Percentiles rank a stretch among this genome's conserved stretches.
These are phyloP conservation scores for Pseudoips prasinana DNA, from an alignment of 2,888 invertebrate species.

Conservation along the genomic window DNA sequence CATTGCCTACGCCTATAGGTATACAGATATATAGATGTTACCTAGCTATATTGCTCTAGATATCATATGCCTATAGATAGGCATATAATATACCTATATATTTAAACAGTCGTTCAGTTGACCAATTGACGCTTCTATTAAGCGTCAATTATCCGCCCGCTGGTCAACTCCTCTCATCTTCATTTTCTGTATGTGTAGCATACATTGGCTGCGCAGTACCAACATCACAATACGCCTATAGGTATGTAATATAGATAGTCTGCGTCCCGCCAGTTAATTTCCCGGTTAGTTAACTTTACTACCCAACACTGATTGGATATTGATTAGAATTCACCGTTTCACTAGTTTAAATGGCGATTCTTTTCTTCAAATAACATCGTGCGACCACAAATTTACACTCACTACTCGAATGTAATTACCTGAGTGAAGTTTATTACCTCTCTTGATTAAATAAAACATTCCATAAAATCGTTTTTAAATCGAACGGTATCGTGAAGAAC, in stretches of 20 bases:
- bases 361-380: constrained; percentile 70
- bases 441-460: constrained; percentile 74
- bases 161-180: no score
- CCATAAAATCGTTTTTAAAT: constrained; percentile 53
- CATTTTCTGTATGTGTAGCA: no score
- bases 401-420: constrained; percentile 73
- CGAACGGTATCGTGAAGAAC: constrained; percentile 26
- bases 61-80: no score
- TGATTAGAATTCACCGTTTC: constrained; percentile 76
- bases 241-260: constrained; percentile 10
- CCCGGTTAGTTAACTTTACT: constrained; percentile 80
- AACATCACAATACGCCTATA: constrained; percentile 13
- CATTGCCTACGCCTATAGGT: no score
- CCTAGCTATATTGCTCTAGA: no score
- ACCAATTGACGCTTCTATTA: no score
- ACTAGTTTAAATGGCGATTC: constrained; percentile 67
- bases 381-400: constrained; percentile 75
- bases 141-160: no score
- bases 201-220: no score
- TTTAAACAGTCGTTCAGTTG: no score
- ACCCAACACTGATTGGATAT: constrained; percentile 74
- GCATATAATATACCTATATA: no score
- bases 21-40: no score
- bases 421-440: constrained; percentile 58
- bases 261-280: constrained; percentile 60